phyloP scores from a whole-genome alignment of 2,797 vertebrate genomes.

The Sebastiscus albofasciatus region DNA sequence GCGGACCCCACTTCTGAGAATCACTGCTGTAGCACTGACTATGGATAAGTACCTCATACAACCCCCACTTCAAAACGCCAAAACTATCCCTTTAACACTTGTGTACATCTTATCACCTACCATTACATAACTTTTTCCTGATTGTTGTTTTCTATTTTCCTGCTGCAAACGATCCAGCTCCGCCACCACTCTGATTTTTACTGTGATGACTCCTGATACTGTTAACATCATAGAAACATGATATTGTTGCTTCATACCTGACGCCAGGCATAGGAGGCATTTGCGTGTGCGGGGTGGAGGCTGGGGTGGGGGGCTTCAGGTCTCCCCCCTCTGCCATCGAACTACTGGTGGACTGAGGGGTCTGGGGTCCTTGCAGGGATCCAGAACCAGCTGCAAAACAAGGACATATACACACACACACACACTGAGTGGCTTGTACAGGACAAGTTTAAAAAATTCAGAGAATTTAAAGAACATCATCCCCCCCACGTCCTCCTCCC shows the following conservation, averaged over 20 bases:
- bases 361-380: conserved; percentile 98
- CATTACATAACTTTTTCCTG: background rate
- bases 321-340: conserved; percentile 99
- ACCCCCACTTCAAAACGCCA: too few species aligned
- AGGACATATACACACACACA: background rate
- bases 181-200: too few species aligned
- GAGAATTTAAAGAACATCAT: conserved; percentile 23
- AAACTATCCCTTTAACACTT: too few species aligned
- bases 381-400: conserved; percentile 92
- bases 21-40: background rate
- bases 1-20: too few species aligned
- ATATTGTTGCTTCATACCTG: conserved; percentile 82
- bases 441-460: conserved; percentile 7
- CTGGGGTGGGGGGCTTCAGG: conserved; percentile 97
- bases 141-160: background rate
- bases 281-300: conserved; percentile 96
- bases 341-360: conserved; percentile 98
- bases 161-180: background rate
- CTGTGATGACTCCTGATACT: background rate
- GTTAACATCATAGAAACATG: background rate
- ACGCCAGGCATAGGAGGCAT: conserved; percentile 94
- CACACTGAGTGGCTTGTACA: background rate
- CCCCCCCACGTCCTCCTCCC: background rate
- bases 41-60: too few species aligned
- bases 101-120: background rate